Base-by-base conservation (phyloP, 1,140 invertebrate species). In the Palaemon carinicauda region DNA sequence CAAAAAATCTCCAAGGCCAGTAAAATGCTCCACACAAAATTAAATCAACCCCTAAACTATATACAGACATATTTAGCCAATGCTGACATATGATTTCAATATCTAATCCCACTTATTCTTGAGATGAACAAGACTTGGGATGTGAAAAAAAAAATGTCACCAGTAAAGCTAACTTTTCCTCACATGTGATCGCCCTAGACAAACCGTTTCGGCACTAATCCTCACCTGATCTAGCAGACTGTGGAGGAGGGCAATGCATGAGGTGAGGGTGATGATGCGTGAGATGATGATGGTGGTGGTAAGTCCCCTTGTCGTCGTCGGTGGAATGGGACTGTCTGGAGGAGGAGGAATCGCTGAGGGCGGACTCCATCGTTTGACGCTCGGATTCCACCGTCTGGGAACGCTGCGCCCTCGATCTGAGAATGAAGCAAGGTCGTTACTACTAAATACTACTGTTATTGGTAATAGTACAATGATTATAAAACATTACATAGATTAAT, bases 181-280 rank as follows among this genome's bases (percentile, higher is more conserved):
- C 14, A 4, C 33, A 17, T 56, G 3, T 53, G 17, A 53, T 9
- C 14, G 4, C 19, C 12, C 24, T 19, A 54, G 7, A 31, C 0
- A 24, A n/a, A n/a, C 1, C 7, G 0, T 19, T 31, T 0, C 9
- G 17, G 5, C 21, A 21, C 52, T 60, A 21, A 5, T 14, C 24
- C 0, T 51, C 17, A 71, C 82, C 75, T 52, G 88, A 81, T 54
- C 53, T 69, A 10, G 88, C 82, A n/a, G 74, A 80, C 7, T 41
- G 31, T 17, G 65, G 24, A 12, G 60, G 75, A 9, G 33, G 27
- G 24, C 73, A 52, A 77, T 83, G 86, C 14, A 87, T 87, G 31
- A 90, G 90, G 53, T 90, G 89, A 51, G 51, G 54, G 60, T 56
- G 53, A 73, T 85, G 89, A 17, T 85, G 89, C 17, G 90, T 89